These are phyloP conservation scores for Myrmecophaga tridactyla DNA, from an alignment of 2,113 vertebrate species.

Conservation along the genomic window DNA sequence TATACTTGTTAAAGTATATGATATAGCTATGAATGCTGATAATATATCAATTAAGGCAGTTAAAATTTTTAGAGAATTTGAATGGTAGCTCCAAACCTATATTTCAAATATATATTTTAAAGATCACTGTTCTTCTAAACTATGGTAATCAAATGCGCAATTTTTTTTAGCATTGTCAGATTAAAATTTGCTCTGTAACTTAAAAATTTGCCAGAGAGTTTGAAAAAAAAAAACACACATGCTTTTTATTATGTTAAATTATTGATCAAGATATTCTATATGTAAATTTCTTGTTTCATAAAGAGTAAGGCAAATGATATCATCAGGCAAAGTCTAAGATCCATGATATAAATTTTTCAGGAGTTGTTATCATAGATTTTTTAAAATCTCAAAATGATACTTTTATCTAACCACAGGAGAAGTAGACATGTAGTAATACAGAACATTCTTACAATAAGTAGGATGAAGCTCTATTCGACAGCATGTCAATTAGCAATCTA, in stretches of 20 bases:
- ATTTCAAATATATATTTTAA: neutral
- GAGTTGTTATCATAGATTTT: neutral
- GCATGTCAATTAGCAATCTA: neutral
- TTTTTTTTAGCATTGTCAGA: neutral
- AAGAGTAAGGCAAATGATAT: neutral
- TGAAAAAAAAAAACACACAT: neutral
- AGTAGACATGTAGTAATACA: neutral
- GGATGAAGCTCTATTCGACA: neutral
- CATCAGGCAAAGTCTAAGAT: neutral
- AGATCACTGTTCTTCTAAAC: neutral
- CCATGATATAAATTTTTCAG: neutral
- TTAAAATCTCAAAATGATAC: neutral
- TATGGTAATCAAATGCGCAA: neutral
- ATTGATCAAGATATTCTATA: neutral
- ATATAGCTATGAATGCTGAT: neutral
- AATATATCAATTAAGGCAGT: neutral
- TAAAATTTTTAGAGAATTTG: neutral
- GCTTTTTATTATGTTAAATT: neutral
- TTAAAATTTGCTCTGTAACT: neutral
- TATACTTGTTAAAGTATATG: neutral
- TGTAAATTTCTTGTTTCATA: neutral
- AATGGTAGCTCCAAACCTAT: neutral
- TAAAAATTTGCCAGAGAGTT: neutral
- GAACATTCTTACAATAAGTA: neutral
- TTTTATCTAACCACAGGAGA: neutral